Evolutionary conservation across 53 echinoderm and acorn worm species (phyloP).

Genomic region (Echinometra lucunter): DNA sequence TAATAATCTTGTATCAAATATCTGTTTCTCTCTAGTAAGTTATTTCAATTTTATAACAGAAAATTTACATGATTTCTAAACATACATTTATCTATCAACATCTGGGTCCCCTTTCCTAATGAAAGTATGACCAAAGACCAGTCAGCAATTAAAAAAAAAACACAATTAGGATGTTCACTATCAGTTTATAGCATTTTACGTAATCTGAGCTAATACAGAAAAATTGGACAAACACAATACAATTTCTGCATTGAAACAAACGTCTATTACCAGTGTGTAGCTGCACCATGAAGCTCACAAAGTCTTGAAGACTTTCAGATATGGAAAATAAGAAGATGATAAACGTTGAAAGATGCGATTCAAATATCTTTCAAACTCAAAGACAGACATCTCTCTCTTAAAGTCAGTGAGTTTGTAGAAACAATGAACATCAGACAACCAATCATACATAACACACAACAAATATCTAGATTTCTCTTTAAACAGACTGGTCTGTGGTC

Average conservation of each 20-base stretch:
- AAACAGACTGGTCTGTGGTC: constrained; percentile 14
- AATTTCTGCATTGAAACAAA: too few relatives aligned
- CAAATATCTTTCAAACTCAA: too few relatives aligned
- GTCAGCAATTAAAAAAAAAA: background rate
- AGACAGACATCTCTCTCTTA: too few relatives aligned
- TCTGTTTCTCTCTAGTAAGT: constrained; percentile 12
- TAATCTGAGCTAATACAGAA: background rate
- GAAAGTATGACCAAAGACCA: background rate
- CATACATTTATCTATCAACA: constrained; percentile 24
- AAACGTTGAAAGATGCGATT: background rate
- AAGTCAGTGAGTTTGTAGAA: too few relatives aligned
- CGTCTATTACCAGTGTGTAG: too few relatives aligned
- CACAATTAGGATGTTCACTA: background rate
- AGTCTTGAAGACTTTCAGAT: too few relatives aligned
- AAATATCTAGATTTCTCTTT: background rate
- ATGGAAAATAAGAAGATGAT: too few relatives aligned
- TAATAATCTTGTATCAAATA: constrained; percentile 46
- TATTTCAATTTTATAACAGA: constrained; percentile 15
- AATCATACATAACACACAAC: background rate
- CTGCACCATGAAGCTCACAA: too few relatives aligned
- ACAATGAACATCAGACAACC: too few relatives aligned
- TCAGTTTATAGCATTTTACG: background rate
- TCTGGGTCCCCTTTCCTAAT: background rate
- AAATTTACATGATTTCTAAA: constrained; percentile 27
- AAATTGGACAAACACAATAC: background rate